Base-by-base conservation (phyloP, 2,113 vertebrate species). In the Petrocephalus microphthalmus region DNA sequence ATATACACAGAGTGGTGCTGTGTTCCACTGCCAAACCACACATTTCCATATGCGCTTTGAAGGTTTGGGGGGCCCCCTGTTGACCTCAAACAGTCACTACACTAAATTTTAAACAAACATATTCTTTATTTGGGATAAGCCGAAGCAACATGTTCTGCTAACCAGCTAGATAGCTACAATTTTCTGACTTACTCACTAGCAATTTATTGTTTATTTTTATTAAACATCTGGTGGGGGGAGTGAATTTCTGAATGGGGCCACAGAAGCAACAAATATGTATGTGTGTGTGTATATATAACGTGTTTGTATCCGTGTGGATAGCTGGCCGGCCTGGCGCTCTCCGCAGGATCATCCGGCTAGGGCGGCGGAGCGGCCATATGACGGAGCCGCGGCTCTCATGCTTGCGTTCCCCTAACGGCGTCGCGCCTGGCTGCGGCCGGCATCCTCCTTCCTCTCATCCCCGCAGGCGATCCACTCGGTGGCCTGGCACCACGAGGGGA, bases 401-500 rank as follows among this genome's bases (percentile, higher is more conserved):
- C 84, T 29, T 1, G 15, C 52, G 17, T 22, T n/a, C 20, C 5
- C 13, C 52, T 85, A 53, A 56, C 52, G 29, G 25, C 13, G 51
- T 29, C 84, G 33, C 42, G 33, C 33, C 37, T 67, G 64, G 83
- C 78, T 64, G 56, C 83, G 33, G 57, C 88, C 89, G 60, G 89
- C 88, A 87, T 52, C 84, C 88, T 52, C 56, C 89, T 54, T 83
- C 52, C 89, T 89, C 87, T 83, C 89, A 67, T 90, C 88, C 87
- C 52, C 86, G 22, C 92, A 99, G 98, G 98, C 98, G 85, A 99
- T 99, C 90, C 98, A 99, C 93, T 99, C 98, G 0, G 97, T 98
- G 71, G 97, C 97, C 92, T 99, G 98, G 98, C 98, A 99, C 92
- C 98, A 99, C 82, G 98, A 99, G 95, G 98, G 98, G 84, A 99